Percentiles rank a stretch among this genome's conserved stretches.
These are phyloP conservation scores for Archaeoteleia sp. DNA, from an alignment of 2,888 invertebrate genomes.

Conservation along the genomic window DNA sequence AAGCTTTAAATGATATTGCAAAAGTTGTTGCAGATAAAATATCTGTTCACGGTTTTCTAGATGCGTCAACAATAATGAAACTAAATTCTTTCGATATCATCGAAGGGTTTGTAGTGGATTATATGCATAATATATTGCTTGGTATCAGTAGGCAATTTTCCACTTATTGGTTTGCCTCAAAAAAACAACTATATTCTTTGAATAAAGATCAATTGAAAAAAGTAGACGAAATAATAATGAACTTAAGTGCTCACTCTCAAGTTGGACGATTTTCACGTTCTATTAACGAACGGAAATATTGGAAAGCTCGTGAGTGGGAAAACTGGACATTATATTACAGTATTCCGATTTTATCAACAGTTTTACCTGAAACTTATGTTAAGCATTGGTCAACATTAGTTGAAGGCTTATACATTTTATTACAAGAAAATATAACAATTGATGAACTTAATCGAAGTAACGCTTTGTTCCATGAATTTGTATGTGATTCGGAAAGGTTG, in stretches of 20 bases:
- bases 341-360: slow-evolving; percentile 52
- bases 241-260: too few relatives aligned
- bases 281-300: slow-evolving; percentile 33
- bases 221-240: too few relatives aligned
- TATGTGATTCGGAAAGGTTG: slow-evolving; percentile 35
- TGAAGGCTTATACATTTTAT: slow-evolving; percentile 38
- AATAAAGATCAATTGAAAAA: too few relatives aligned
- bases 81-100: neutral
- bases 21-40: too few relatives aligned
- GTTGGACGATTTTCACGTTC: slow-evolving; percentile 24
- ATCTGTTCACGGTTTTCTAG: too few relatives aligned
- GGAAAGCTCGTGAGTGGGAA: slow-evolving; percentile 55
- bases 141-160: too few relatives aligned
- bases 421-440: slow-evolving; percentile 36
- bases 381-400: slow-evolving; percentile 56
- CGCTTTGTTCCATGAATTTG: slow-evolving; percentile 49
- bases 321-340: slow-evolving; percentile 52
- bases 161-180: too few relatives aligned
- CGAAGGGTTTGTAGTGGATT: slow-evolving; percentile 45
- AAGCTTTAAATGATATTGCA: too few relatives aligned
- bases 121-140: slow-evolving; percentile 48
- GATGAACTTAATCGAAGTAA: slow-evolving; percentile 42
- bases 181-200: too few relatives aligned
- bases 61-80: too few relatives aligned
- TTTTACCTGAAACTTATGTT: slow-evolving; percentile 35